phyloP scores from a whole-genome alignment of 1,140 invertebrate genomes.

The Lepidurus packardi region DNA sequence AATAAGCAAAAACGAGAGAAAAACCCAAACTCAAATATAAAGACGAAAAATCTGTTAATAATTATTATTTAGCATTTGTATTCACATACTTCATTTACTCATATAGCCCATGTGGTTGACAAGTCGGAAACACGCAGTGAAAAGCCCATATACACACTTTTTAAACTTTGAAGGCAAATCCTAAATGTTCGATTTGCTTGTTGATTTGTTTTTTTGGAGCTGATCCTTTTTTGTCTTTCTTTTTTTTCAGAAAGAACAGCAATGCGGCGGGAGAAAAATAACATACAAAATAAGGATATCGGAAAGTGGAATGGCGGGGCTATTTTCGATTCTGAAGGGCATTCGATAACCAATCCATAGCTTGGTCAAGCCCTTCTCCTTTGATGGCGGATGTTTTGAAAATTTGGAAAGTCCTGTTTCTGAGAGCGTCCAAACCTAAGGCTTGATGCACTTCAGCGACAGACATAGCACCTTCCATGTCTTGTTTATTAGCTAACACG shows the following conservation, averaged over 20 bases:
- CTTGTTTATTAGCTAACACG: constrained; percentile 99
- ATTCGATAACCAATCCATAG: constrained; percentile 97
- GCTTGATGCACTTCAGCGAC: constrained; percentile 95
- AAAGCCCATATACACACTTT: background rate
- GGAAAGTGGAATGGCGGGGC: background rate
- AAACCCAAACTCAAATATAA: background rate
- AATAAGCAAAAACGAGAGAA: background rate
- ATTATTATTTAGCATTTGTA: background rate
- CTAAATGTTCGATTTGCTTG: background rate
- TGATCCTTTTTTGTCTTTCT: background rate
- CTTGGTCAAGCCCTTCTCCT: constrained; percentile 96
- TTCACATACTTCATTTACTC: constrained; percentile 17
- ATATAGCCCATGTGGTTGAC: constrained; percentile 15
- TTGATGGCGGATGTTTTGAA: constrained; percentile 98
- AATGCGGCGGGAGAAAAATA: background rate
- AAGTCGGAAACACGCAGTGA: constrained; percentile 4
- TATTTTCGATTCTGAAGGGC: constrained; percentile 80
- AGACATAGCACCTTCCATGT: constrained; percentile 93
- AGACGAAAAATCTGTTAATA: background rate
- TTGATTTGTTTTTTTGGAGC: background rate
- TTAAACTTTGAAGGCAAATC: background rate
- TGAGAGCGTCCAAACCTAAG: constrained; percentile 85
- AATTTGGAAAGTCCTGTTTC: constrained; percentile 98
- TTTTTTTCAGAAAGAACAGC: background rate
- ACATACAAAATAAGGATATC: background rate